phyloP scores from a whole-genome alignment of 2,113 vertebrate species.

The Girardinichthys multiradiatus region DNA sequence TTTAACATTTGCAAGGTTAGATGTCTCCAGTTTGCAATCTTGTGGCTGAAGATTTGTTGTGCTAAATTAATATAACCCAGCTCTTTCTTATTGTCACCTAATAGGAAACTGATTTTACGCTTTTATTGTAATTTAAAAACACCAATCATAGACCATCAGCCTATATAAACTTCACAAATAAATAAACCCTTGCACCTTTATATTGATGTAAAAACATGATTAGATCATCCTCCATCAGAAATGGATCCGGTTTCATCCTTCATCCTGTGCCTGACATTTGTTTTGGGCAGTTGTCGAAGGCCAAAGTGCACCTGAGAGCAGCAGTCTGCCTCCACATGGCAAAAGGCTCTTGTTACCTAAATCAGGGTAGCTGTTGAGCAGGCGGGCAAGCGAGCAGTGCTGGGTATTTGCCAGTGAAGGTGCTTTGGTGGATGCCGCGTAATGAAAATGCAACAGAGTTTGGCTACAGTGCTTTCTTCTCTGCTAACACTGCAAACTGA shows the following conservation, averaged over 20 bases:
- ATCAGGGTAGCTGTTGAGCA: constrained; percentile 15
- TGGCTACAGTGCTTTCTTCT: constrained; percentile 26
- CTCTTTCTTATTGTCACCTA: too few species aligned
- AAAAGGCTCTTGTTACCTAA: constrained; percentile 2
- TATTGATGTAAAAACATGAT: too few species aligned
- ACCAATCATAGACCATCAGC: neutral
- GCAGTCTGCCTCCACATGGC: constrained; percentile 9
- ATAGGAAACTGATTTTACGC: too few species aligned
- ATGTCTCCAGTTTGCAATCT: too few species aligned
- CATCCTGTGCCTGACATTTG: neutral
- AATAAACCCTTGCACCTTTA: too few species aligned
- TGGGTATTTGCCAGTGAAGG: constrained; percentile 28
- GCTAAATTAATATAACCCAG: too few species aligned
- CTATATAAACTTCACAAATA: neutral
- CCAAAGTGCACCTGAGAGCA: constrained; percentile 22
- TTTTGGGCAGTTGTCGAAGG: constrained; percentile 3
- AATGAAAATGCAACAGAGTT: constrained; percentile 34
- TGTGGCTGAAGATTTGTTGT: too few species aligned
- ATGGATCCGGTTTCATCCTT: neutral
- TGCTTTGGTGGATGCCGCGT: constrained; percentile 41
- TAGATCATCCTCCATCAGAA: neutral
- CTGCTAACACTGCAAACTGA: constrained; percentile 27
- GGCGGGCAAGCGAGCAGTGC: constrained; percentile 27
- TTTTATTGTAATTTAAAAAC: too few species aligned
- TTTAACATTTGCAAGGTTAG: too few species aligned